Base-by-base conservation (phyloP, 2,888 invertebrate genomes). In the Chymomyza procnemis region DNA sequence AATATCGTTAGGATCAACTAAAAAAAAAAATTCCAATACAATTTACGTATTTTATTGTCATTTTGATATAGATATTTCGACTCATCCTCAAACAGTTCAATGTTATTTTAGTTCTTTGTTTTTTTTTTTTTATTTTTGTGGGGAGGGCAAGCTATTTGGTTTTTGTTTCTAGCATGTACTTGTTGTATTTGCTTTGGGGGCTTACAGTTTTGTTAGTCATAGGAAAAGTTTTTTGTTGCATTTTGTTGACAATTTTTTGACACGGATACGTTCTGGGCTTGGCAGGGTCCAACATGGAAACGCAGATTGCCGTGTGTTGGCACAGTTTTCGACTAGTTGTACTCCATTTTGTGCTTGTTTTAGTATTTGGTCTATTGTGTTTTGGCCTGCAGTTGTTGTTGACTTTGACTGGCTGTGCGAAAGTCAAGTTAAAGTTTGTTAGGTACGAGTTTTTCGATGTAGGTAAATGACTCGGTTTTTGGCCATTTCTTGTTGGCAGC, bases 171-270 rank as follows among this genome's bases (percentile, higher is more conserved):
- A 74, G 72, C 68, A 64, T 59, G 74, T 18, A 50, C 5, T 50
- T 9, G 50, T 16, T 18, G 19, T 79, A 79, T 79, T 78, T 79
- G 80, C 80, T 79, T 79, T 69, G 67, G 71, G 71, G 71, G 80
- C 58, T 67, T 79, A 67, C 72, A 76, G 80, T 78, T 78, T 78
- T 74, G 80, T 77, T 79, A 74, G 69, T 79, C 78, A 76, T 79
- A 76, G 67, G 72, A 72, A 79, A 76, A 78, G 68, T 78, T 78
- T 12, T 78, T 78, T 78, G 78, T 78, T 78, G 78, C 78, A 78
- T 78, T 78, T 78, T 79, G 80, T 78, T 79, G 78, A 78, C 78
- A 78, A 76, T 78, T 77, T 74, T 76, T 74, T 78, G 78, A 78
- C 78, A 79, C 74, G 74, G 71, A 70, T 66, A 68, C 67, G 56